phyloP scores from a whole-genome alignment of 1,140 invertebrate genomes.

The Eueides isabella region DNA sequence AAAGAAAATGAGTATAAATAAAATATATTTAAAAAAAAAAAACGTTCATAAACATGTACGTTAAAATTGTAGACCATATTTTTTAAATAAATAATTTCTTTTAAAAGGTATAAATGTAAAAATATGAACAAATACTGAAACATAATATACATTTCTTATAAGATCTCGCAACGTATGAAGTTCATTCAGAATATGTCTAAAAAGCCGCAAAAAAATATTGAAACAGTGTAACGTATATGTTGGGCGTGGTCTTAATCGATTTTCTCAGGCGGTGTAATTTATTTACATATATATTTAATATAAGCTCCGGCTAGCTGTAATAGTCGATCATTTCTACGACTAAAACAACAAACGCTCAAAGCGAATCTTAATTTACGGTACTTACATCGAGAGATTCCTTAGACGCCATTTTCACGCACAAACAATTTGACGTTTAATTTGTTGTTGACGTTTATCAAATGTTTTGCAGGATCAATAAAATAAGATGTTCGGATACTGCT shows the following conservation, averaged over 20 bases:
- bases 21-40: neutral
- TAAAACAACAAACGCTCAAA: constrained; percentile 17
- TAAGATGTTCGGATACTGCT: constrained; percentile 47
- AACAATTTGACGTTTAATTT: constrained; percentile 71
- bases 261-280: constrained; percentile 19
- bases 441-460: constrained; percentile 57
- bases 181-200: constrained; percentile 24
- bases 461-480: constrained; percentile 66
- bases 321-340: neutral
- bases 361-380: constrained; percentile 48
- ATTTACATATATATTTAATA: neutral
- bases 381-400: constrained; percentile 80
- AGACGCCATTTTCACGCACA: constrained; percentile 79
- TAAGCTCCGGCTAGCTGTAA: neutral
- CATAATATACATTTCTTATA: neutral
- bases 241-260: constrained; percentile 38
- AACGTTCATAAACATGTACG: neutral
- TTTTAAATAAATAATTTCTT: neutral
- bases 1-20: neutral
- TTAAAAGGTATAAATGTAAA: neutral
- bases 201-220: constrained; percentile 34
- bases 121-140: neutral
- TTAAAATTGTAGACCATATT: neutral
- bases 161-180: neutral
- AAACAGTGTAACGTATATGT: neutral